Evolutionary conservation across 1,140 invertebrate species (phyloP), one percentile per base, ranked within the genome.

Genomic region (Scaptodrosophila lebanonensis): DNA sequence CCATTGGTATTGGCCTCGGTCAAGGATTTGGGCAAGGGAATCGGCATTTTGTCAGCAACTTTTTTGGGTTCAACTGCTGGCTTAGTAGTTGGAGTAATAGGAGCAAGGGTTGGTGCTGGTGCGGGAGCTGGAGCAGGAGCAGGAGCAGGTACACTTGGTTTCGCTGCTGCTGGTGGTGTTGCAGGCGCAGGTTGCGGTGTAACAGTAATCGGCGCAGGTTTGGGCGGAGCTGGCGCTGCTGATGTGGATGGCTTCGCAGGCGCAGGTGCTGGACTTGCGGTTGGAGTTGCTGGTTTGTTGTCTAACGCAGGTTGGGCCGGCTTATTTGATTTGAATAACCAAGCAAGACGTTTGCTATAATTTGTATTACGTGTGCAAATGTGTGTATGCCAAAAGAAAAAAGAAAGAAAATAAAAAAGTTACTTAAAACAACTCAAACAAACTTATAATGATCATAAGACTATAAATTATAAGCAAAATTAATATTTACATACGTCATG

Each of bases 271-370:
- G 66, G 36, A n/a, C 40, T 35, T 32, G 60, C 32, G 11, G 44
- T 8, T 8, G 62, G 63, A 66, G 50, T 59, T 0, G 69, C 47
- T 18, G 71, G 71, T 49, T 85, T 85, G 43, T 79, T 71, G 36
- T 83, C 76, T 49, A 85, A 48, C 39, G 76, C 83, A 17, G 38
- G 56, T 20, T 60, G 54, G 54, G 68, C 61, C 13, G 72, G 72
- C 51, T 76, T 82, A 43, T 85, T 83, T 29, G 60, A 54, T 56
- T 54, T 64, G 58, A 86, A 85, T 57, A 86, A 61, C 84, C 84
- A 86, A 56, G 66, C 71, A 62, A 85, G 83, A 54, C 76, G 83
- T 71, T 86, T 86, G 49, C 84, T 86, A 85, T 40, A 57, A n/a
- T n/a, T n/a, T n/a, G n/a, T n/a, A n/a, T n/a, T n/a, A 11, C 11